A percentile compares a stretch with the other conserved stretches of the same genome.
These are phyloP conservation scores for Ochlodes sylvanus DNA, from an alignment of 2,888 invertebrate genomes.

Conservation along the genomic window DNA sequence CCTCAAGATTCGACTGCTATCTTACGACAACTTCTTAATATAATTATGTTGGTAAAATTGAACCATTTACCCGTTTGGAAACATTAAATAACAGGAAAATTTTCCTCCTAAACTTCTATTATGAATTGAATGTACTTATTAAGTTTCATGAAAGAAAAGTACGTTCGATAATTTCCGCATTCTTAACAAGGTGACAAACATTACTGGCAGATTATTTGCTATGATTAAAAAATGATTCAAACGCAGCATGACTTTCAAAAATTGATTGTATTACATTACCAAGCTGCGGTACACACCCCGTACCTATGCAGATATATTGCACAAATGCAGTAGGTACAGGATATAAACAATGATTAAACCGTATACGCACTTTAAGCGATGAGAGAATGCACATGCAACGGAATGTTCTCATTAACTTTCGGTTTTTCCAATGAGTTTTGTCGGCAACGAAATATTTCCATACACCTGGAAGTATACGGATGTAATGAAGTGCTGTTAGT, in stretches of 20 bases:
- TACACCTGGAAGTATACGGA: conserved; percentile 42
- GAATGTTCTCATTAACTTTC: conserved; percentile 11
- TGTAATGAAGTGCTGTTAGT: conserved; percentile 40
- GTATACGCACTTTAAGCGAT: conserved; percentile 5
- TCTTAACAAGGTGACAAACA: neutral
- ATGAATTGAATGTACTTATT: too few relatives aligned
- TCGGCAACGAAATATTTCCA: conserved; percentile 43
- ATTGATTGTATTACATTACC: neutral
- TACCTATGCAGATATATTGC: too few relatives aligned
- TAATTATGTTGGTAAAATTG: too few relatives aligned
- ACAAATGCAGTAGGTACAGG: neutral
- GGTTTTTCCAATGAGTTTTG: conserved; percentile 43
- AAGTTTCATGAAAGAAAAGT: too few relatives aligned
- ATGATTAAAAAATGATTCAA: conserved; percentile 10
- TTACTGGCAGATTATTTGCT: neutral
- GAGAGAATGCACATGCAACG: conserved; percentile 20
- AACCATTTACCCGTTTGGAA: too few relatives aligned
- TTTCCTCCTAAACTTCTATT: too few relatives aligned
- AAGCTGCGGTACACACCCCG: neutral
- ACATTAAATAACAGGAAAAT: too few relatives aligned
- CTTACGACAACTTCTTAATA: too few relatives aligned
- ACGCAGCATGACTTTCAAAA: conserved; percentile 25
- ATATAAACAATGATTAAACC: conserved; percentile 4
- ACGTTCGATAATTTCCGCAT: neutral
- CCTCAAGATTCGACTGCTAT: too few relatives aligned